Base-by-base conservation (phyloP, 2,888 invertebrate genomes). In the Actias luna region DNA sequence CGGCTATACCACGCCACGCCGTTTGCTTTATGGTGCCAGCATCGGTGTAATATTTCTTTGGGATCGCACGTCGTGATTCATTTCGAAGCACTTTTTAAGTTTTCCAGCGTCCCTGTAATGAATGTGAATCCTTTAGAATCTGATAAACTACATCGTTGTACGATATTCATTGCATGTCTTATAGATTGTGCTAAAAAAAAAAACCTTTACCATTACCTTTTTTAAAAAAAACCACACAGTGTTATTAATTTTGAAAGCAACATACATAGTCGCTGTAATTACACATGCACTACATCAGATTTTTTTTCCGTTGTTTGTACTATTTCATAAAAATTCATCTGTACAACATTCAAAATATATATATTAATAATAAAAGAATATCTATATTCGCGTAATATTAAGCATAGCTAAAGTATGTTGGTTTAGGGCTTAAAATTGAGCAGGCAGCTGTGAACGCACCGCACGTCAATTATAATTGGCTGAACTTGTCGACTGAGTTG, bases 391-490 rank as follows among this genome's bases (percentile, higher is more conserved):
- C 67, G 61, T 73, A 73, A 70, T 74, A 75, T 73, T 75, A 50
- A 25, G 12, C 46, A 22, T 22, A 22, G 46, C 16, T 46, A 71
- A 76, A 70, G 74, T 71, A 73, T 70, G 69, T 72, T 71, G 70
- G 75, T 77, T 46, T 25, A 25, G 50, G 58, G 42, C 82, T 87
- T 84, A 81, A 85, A 87, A 87, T 85, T 87, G 84, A 84, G 78
- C 83, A 77, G 76, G 79, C 84, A 82, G 85, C 82, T 84, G 84
- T 85, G 85, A 84, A 83, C 85, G 86, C 85, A 85, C 80, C 80
- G 84, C 88, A 85, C 88, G 92, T 93, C 92, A 91, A 85, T 89
- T 92, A 91, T 93, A 93, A 93, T 93, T 93, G 92, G 92, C 88
- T 89, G 89, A 91, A 89, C 91, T 91, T 91, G 92, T 92, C 89